Evolutionary conservation across 2,113 vertebrate species (phyloP).

Genomic region (Tachysurus fulvidraco): DNA sequence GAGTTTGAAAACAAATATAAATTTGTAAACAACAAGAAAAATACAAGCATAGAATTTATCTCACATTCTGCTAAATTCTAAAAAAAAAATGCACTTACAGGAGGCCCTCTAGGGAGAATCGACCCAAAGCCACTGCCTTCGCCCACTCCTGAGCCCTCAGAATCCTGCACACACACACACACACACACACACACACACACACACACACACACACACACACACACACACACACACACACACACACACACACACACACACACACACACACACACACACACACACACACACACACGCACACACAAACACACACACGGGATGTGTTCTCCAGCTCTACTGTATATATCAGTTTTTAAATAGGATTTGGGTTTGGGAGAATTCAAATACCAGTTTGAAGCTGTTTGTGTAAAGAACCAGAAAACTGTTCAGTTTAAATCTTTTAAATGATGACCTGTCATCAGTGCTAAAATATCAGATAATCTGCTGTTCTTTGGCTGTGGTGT

Average conservation of each 20-base stretch:
- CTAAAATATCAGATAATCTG: not conserved
- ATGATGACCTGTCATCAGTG: constrained; percentile 26
- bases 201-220: no score
- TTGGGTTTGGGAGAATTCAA: not conserved
- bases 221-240: constrained; percentile 3
- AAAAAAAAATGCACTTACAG: constrained; percentile 65
- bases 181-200: constrained; percentile 44
- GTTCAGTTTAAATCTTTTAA: not conserved
- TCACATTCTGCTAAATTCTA: not conserved
- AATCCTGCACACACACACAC: constrained; percentile 71
- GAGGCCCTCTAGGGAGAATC: constrained; percentile 60
- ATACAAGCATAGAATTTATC: not conserved
- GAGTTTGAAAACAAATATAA: not conserved
- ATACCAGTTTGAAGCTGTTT: not conserved
- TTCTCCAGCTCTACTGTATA: not conserved
- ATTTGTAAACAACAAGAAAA: not conserved
- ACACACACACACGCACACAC: constrained; percentile 10
- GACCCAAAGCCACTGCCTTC: constrained; percentile 55
- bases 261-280: constrained; percentile 34
- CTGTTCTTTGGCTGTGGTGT: not conserved
- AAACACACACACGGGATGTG: constrained; percentile 20
- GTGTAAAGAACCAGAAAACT: constrained; percentile 23
- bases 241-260: constrained; percentile 25
- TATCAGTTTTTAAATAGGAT: constrained; percentile 16
- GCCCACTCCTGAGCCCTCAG: constrained; percentile 82